These are phyloP conservation scores for Toxotes lorentzi DNA, from an alignment of 2,797 vertebrate species.

Conservation along the genomic window DNA sequence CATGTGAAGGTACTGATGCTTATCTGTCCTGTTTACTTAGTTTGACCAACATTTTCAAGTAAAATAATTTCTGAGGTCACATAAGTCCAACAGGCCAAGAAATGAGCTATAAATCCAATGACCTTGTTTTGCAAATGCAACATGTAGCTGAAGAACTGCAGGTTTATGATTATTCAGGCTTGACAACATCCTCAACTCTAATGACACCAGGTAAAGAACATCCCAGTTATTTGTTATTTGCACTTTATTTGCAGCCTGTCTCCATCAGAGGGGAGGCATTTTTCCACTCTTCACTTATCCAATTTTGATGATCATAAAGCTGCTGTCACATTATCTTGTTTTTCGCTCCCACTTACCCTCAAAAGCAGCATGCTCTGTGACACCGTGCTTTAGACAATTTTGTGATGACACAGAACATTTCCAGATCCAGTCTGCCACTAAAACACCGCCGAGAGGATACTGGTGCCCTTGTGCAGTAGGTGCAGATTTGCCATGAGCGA, in stretches of 20 bases:
- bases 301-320: constrained; percentile 14
- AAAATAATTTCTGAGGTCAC: no score
- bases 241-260: background rate
- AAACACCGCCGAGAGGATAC: constrained; percentile 28
- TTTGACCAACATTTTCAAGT: no score
- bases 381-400: constrained; percentile 16
- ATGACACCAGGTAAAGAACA: constrained; percentile 10
- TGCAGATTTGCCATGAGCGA: constrained; percentile 31
- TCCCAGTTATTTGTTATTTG: constrained; percentile 11
- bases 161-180: constrained; percentile 13
- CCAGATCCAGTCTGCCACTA: constrained; percentile 24
- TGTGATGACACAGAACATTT: constrained; percentile 25
- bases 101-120: background rate
- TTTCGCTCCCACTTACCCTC: constrained; percentile 7
- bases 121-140: background rate
- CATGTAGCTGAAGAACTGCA: background rate
- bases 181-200: background rate
- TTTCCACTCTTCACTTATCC: background rate
- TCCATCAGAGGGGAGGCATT: background rate
- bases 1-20: background rate
- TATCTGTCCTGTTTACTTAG: background rate
- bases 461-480: constrained; percentile 25
- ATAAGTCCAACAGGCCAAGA: no score
- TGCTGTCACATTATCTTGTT: background rate
- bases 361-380: constrained; percentile 16